Base-by-base conservation (phyloP, 2,888 invertebrate species). In the Erebia ligea region DNA sequence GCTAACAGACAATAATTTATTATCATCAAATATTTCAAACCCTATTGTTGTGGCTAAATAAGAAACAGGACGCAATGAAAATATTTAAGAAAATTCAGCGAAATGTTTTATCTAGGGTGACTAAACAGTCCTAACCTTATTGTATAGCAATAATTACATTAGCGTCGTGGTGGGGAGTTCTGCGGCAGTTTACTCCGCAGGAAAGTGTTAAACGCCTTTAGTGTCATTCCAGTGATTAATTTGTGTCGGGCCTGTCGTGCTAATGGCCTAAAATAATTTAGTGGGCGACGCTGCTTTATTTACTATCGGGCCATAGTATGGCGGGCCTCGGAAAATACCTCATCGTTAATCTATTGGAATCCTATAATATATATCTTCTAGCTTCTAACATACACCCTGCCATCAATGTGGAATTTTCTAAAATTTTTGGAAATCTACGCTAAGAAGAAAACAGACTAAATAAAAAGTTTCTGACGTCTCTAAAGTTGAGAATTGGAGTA, bases 231-330 rank as follows among this genome's bases (percentile, higher is more conserved):
- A 77, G 86, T 91, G 91, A 93, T 92, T 92, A 91, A 93, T 92
- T 89, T 86, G 87, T 86, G 90, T 91, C 89, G 86, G 84, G 81
- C 77, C 85, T 86, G 90, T 89, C 90, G 85, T 81, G 85, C 81
- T 91, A 92, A 92, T 90, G 90, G 91, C 86, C 86, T 90, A 86
- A 92, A 92, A 91, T 92, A 88, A 91, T 92, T 91, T 90, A 91
- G 88, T 89, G 86, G 90, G 86, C 85, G 88, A 83, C 85, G 81
- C 81, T 82, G 85, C 84, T 89, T 78, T 88, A 90, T 89, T 90
- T 90, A 90, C 89, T 84, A 85, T 87, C 82, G 80, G 81, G 77
- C 81, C 80, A 78, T 79, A 81, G 82, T 81, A 80, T 83, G 84
- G 85, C 81, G 83, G 81, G 82, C 84, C 84, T 86, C 75, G 77